Base-by-base conservation (phyloP, 2,797 vertebrate genomes). In the Enoplosus armatus region DNA sequence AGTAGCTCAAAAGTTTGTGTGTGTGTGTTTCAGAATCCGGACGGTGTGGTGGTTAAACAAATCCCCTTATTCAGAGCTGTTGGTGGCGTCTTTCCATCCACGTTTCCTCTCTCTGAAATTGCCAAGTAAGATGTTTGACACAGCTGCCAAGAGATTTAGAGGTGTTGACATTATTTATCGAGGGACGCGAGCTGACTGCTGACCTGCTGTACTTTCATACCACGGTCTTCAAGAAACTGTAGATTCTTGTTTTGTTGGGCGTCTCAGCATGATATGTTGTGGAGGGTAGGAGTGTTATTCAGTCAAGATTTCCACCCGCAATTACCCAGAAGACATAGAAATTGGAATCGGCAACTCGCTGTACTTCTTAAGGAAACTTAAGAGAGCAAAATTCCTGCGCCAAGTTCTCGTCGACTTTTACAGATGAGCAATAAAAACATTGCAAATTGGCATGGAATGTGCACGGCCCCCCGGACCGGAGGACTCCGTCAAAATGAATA, bases 11-110 rank as follows among this genome's bases (percentile, higher is more conserved):
- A 0, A 39, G 6, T 7, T 6, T 58, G 5, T 67, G 18, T 77
- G 47, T 81, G 22, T 73, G 33, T 68, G 31, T 77, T 75, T 68
- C 55, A 96, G 95, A 94, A 94, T 79, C 65, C 95, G 51, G 93
- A 94, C 0, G 92, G 85, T 0, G 75, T 95, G n/a, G 91, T 90
- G 73, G 84, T 96, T 1, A 89, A 93, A 64, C 89, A 93, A 16
- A 2, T 70, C 16, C 8, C 53, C 35, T 70, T 66, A 68, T 63
- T 15, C 56, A 86, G 63, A 72, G 77, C 94, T 33, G 0, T 0
- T 0, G 26, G 79, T 0, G 94, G 94, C 2, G 1, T 94, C 76
- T 77, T 75, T 2, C 39, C 71, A 0, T 75, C 93, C 7, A 83
- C 20, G 1, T 91, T 92, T 37, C 1, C 39, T 3, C 91, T 96